Base-by-base conservation (phyloP, 2,113 vertebrate genomes). In the Otolemur garnettii region DNA sequence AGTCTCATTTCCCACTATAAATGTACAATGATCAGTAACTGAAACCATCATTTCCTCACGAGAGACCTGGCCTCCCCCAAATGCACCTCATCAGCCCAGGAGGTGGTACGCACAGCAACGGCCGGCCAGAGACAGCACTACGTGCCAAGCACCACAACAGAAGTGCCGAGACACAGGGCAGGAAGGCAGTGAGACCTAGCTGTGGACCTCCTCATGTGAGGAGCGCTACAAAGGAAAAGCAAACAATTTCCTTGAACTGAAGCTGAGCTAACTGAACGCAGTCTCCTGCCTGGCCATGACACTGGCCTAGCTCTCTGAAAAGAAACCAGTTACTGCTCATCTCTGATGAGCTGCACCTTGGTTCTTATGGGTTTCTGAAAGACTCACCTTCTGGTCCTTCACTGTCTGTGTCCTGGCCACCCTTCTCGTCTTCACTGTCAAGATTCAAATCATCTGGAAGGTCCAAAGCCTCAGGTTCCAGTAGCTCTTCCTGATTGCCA, bases 361-460 rank as follows among this genome's bases (percentile, higher is more conserved):
- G 50, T 64, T 7, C 72, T 30, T 21, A 17, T 50, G 77, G 30
- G n/a, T 33, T 38, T 72, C n/a, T 87, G 22, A 90, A 84, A 96
- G 53, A 74, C 91, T 1, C 91, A 99, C 99, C 99, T 72, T 98
- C 98, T 84, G 77, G 98, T 4, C 99, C 99, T 18, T 99, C 99
- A 10, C 66, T 93, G 15, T 97, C 98, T 53, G 96, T 95, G 7
- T 99, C 98, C 5, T 98, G 98, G 30, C 98, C 98, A n/a, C 98
- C 98, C 94, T 97, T 98, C 33, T 95, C 98, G 0, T 99, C 99
- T 59, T 98, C 98, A 94, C 98, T 98, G 83, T 99, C 99, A 91
- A 99, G 98, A 96, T 99, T 99, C 72, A 99, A 98, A 62, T 99
- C 98, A 60, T 99, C 99, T 1, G 99, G 99, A 88, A 99, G 99